Evolutionary conservation across 1,140 invertebrate genomes (phyloP).

Genomic region (Sipha flava): DNA sequence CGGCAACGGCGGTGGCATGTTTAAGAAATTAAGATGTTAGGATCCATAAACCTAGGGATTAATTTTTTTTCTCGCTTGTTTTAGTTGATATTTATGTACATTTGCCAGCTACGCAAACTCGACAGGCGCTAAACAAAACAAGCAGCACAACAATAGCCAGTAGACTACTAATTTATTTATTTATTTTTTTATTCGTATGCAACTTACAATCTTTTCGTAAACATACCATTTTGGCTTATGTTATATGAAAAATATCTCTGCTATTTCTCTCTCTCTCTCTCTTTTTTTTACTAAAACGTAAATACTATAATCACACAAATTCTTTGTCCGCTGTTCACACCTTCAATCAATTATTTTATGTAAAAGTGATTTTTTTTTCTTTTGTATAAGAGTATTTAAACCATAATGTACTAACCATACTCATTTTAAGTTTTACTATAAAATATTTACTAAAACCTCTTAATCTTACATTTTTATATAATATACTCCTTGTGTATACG

Average conservation of each 20-base stretch:
- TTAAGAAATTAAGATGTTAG: constrained; percentile 13
- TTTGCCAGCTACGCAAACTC: background rate
- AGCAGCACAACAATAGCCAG: no score
- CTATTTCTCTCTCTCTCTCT: background rate
- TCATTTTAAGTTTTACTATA: no score
- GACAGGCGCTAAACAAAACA: background rate
- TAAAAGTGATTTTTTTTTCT: no score
- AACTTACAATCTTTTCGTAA: background rate
- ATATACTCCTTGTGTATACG: no score
- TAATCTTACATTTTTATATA: no score
- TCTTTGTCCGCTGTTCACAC: background rate
- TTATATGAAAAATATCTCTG: background rate
- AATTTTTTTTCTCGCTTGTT: background rate
- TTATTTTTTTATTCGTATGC: background rate
- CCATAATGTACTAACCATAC: no score
- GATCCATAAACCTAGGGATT: constrained; percentile 21
- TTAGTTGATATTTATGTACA: constrained; percentile 18
- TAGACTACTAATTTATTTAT: background rate
- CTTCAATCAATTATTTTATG: background rate
- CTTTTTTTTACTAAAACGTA: background rate
- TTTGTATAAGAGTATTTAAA: no score
- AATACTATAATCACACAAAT: background rate
- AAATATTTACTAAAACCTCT: no score
- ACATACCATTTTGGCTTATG: background rate
- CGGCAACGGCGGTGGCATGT: background rate